A percentile compares a stretch with the other conserved stretches of the same genome.
phyloP scores from a whole-genome alignment of 2,113 vertebrate genomes.

The Nesogale talazaci region DNA sequence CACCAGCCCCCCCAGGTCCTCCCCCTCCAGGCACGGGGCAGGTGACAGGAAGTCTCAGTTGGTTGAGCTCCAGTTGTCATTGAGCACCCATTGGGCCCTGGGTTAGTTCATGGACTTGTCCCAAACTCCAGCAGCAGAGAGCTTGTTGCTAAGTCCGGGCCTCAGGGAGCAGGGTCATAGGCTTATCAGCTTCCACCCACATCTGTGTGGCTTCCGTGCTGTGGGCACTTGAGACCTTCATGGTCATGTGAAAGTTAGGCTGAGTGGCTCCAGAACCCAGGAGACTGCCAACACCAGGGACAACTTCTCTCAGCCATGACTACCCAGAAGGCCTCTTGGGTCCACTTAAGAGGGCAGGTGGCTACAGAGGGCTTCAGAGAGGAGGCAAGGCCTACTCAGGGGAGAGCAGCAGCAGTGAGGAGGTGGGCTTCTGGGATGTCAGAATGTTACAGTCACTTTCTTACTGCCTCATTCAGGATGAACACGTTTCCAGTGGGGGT shows the following conservation, averaged over 20 bases:
- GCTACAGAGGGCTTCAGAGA: not conserved
- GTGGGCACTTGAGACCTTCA: not conserved
- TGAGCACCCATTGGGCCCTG: not conserved
- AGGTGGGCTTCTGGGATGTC: rapidly evolving
- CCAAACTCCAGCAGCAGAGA: rapidly evolving
- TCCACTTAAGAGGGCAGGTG: not conserved
- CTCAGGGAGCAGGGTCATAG: not conserved
- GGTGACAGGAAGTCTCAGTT: not conserved
- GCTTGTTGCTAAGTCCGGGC: not conserved
- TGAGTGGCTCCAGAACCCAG: not conserved
- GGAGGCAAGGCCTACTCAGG: rapidly evolving
- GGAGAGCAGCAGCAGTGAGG: not conserved
- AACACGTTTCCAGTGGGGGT: not conserved
- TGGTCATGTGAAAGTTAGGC: rapidly evolving
- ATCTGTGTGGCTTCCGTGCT: not conserved
- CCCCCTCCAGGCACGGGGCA: not conserved
- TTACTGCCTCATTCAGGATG: too few species aligned
- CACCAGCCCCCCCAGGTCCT: too few species aligned
- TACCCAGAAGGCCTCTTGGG: not conserved
- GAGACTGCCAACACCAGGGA: not conserved
- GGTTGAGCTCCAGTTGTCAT: not conserved
- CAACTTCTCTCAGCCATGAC: rapidly evolving
- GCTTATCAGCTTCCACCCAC: not conserved
- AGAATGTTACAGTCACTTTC: not conserved
- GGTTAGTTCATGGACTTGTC: not conserved